Conservation (phyloP, 2,888 invertebrate species). For the Phytoseiulus persimilis region DNA sequence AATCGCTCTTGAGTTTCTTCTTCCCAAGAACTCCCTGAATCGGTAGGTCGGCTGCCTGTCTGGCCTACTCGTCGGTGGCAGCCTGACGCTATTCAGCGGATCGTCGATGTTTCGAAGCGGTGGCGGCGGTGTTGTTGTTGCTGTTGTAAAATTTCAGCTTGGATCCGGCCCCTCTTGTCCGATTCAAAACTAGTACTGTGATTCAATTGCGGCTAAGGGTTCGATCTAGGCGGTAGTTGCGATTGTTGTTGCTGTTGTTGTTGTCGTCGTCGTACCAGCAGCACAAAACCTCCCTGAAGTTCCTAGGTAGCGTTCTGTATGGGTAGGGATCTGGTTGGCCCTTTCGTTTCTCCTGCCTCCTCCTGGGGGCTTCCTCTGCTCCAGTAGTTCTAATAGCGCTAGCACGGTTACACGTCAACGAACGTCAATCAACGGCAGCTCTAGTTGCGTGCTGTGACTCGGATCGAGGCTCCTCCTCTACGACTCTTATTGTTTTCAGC, state of each 20-base stretch:
- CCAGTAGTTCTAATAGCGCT: neutral
- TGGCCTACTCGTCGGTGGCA: neutral
- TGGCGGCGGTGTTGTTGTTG: neutral
- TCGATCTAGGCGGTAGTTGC: neutral
- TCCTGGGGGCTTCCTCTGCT: neutral
- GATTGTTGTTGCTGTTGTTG: neutral
- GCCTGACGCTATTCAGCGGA: neutral
- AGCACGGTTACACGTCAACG: neutral
- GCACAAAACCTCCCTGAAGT: neutral
- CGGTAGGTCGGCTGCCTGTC: neutral
- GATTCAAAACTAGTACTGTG: neutral
- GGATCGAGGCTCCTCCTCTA: neutral
- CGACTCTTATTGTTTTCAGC: neutral
- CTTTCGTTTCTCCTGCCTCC: no score
- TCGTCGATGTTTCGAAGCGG: constrained; percentile 5
- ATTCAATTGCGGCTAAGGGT: neutral
- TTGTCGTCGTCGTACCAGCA: neutral
- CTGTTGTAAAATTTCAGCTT: neutral
- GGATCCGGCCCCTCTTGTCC: neutral
- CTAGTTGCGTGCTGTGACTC: neutral
- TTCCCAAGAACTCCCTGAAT: neutral
- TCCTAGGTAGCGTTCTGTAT: no score
- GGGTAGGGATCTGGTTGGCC: no score
- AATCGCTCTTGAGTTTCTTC: neutral
- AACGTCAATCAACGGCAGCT: neutral